These are phyloP conservation scores for Callaeas wilsoni DNA, from an alignment of 2,113 vertebrate species.

Conservation along the genomic window DNA sequence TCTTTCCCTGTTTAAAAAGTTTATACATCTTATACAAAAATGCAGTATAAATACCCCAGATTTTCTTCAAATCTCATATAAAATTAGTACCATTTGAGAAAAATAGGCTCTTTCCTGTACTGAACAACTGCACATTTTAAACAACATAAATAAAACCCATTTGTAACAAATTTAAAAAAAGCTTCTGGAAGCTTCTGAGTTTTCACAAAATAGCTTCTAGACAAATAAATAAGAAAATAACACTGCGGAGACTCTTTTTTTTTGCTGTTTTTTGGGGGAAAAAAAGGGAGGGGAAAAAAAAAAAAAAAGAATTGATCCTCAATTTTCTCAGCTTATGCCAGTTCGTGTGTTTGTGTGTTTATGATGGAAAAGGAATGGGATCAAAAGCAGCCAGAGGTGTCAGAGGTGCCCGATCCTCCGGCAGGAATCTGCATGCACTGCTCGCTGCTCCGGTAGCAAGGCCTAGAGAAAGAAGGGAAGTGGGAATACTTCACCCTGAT, in stretches of 20 bases:
- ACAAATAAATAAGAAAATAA: slow-evolving; percentile 69
- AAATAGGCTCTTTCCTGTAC: slow-evolving; percentile 66
- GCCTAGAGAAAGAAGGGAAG: slow-evolving; percentile 89
- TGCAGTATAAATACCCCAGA: slow-evolving; percentile 72
- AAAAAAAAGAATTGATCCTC: slow-evolving; percentile 28
- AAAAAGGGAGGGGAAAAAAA: neutral
- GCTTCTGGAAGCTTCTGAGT: neutral
- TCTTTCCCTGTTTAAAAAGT: slow-evolving; percentile 70
- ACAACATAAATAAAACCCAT: slow-evolving; percentile 72
- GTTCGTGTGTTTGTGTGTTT: slow-evolving; percentile 53
- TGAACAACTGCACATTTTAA: slow-evolving; percentile 56
- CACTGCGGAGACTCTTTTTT: neutral
- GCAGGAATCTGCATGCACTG: slow-evolving; percentile 88
- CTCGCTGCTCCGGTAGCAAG: slow-evolving; percentile 84
- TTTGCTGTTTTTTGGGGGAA: neutral
- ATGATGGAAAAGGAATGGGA: slow-evolving; percentile 57
- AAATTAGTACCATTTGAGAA: slow-evolving; percentile 73
- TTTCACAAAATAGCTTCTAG: slow-evolving; percentile 48
- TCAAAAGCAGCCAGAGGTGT: slow-evolving; percentile 71
- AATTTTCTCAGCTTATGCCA: slow-evolving; percentile 66
- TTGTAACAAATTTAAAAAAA: slow-evolving; percentile 9
- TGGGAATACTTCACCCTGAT: slow-evolving; percentile 84
- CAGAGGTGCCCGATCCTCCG: slow-evolving; percentile 90
- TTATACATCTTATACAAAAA: slow-evolving; percentile 75
- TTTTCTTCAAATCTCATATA: slow-evolving; percentile 71